Base-by-base conservation (phyloP, 2,888 invertebrate species). In the Xestia sexstrigata region DNA sequence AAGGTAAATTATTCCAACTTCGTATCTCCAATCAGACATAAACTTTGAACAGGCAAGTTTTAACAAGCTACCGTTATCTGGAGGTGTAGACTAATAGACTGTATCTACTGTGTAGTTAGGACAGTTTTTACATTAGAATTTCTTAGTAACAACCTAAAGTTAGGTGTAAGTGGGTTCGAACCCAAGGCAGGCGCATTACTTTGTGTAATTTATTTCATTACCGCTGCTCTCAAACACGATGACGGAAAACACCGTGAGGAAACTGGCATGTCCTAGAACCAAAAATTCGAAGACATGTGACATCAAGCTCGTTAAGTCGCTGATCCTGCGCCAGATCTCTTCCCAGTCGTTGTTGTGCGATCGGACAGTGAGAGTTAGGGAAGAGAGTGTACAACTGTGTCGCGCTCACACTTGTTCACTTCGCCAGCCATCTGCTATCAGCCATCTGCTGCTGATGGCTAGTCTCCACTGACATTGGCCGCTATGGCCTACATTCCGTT, bases 1-100 rank as follows among this genome's bases (percentile, higher is more conserved):
- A 84, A 84, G 73, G 83, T 78, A 81, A 84, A 84, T 84, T 84
- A 81, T 81, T 75, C 81, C 26, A 81, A 84, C 9, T 84, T 62
- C 65, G 76, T 85, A 85, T 86, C 79, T 76, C 58, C 74, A 82
- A 79, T 86, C 84, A 78, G 80, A 75, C 65, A 65, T 70, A 80
- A 82, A 84, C 69, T 84, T 84, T n/a, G 76, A 83, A 71, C 77
- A 66, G 70, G 66, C 65, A 85, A 86, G 77, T 86, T 86, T 76
- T 86, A 82, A 84, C 84, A 84, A 86, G 86, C 67, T 75, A 0
- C 58, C 66, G 71, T 67, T 83, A 83, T 81, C 81, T 52, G 20
- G 1, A 71, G 9, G 45, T 52, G 42, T 35, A n/a, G n/a, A n/a
- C n/a, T n/a, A 58, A 73, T 49, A 72, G 23, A 35, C 23, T 67